phyloP scores from a whole-genome alignment of 2,113 vertebrate species.

The Takifugu bimaculatus region DNA sequence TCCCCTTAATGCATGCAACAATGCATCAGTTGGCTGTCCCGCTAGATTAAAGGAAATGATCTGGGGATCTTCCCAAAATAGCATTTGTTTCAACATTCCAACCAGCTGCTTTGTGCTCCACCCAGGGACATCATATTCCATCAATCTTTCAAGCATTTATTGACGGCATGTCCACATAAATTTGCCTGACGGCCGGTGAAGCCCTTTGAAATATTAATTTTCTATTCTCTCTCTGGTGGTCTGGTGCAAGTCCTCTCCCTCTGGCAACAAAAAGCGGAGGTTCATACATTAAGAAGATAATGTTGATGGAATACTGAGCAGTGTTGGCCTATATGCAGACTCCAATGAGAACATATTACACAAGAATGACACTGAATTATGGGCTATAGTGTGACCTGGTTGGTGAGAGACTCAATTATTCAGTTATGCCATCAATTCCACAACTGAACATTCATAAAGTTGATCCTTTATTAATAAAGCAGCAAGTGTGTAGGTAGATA shows the following conservation, averaged over 20 bases:
- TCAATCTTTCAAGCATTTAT: conserved; percentile 74
- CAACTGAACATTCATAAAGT: conserved; percentile 3
- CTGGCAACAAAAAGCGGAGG: conserved; percentile 54
- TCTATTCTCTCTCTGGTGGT: conserved; percentile 58
- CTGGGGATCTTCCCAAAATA: conserved; percentile 64
- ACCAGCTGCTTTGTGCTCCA: conserved; percentile 61
- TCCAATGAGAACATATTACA: conserved; percentile 25
- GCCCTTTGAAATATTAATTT: conserved; percentile 73
- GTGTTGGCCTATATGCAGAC: conserved; percentile 5
- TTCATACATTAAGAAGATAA: conserved; percentile 63
- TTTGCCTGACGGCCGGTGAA: conserved; percentile 65
- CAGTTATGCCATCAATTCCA: conserved; percentile 9
- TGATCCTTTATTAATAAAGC: too few species aligned
- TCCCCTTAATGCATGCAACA: conserved; percentile 40
- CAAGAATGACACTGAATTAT: conserved; percentile 39
- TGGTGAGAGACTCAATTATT: conserved; percentile 29
- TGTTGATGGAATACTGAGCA: conserved; percentile 46
- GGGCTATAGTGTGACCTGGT: conserved; percentile 25
- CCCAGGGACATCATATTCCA: conserved; percentile 67
- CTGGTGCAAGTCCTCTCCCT: conserved; percentile 46
- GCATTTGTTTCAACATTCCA: conserved; percentile 57
- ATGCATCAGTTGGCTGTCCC: conserved; percentile 40
- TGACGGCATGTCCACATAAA: conserved; percentile 74
- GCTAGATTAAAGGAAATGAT: conserved; percentile 56
- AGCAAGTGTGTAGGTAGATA: too few species aligned